Percentiles rank a stretch among this genome's conserved stretches.
phyloP scores from a whole-genome alignment of 2,888 invertebrate genomes.

The Catocala sponsa region DNA sequence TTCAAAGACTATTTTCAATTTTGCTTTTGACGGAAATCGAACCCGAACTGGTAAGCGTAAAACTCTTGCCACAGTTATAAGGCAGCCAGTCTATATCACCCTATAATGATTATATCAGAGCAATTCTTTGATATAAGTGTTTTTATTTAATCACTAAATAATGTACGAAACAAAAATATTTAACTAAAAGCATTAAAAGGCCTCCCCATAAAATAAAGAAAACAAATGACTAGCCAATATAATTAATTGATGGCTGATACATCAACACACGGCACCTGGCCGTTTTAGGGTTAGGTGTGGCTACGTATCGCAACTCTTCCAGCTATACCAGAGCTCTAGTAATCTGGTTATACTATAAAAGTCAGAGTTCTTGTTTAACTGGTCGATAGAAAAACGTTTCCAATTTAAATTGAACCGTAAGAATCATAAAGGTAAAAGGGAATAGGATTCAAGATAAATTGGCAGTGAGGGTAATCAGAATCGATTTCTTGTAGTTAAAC shows the following conservation, averaged over 20 bases:
- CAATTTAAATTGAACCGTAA: conserved; percentile 23
- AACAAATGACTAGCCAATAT: conserved; percentile 49
- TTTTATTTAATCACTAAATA: no score
- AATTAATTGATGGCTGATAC: conserved; percentile 59
- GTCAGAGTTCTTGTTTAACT: conserved; percentile 16
- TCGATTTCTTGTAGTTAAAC: conserved; percentile 37
- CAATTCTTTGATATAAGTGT: no score
- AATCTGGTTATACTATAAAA: neutral
- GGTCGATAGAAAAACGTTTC: neutral
- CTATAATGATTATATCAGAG: no score
- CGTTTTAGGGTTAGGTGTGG: conserved; percentile 57
- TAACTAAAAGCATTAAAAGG: conserved; percentile 11
- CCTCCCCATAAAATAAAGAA: conserved; percentile 31
- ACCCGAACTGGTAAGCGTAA: no score
- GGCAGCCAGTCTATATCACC: no score
- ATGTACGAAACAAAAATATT: conserved; percentile 6
- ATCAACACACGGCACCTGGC: conserved; percentile 59
- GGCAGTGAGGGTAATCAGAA: conserved; percentile 21
- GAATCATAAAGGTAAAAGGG: neutral
- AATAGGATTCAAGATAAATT: conserved; percentile 17
- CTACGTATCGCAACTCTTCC: conserved; percentile 31
- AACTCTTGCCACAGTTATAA: no score
- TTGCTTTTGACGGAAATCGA: no score
- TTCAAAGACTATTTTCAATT: no score
- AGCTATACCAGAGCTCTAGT: conserved; percentile 12